Percentiles rank a stretch among this genome's conserved stretches.
These are phyloP conservation scores for Anas platyrhynchos DNA, from an alignment of 2,113 vertebrate genomes.

Conservation along the genomic window DNA sequence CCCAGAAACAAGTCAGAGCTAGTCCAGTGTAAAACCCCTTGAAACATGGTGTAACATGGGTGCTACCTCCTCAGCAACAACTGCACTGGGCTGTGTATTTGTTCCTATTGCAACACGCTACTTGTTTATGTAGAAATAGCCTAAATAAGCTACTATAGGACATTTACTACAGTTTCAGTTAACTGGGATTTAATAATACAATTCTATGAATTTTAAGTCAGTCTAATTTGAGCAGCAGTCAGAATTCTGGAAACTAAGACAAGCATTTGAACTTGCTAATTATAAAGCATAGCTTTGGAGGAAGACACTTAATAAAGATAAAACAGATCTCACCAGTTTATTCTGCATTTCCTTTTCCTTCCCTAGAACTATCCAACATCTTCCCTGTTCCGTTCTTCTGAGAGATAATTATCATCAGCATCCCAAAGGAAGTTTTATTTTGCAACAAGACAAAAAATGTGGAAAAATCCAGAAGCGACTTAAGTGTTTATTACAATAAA, in stretches of 20 bases:
- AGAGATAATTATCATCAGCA: neutral
- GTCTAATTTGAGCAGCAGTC: neutral
- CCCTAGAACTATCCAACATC: neutral
- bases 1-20: neutral
- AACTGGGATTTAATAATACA: neutral
- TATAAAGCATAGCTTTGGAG: neutral
- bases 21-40: neutral
- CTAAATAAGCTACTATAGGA: neutral
- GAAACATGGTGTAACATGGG: neutral
- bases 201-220: neutral
- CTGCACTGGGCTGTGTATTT: neutral
- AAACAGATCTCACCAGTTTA: neutral
- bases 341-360: neutral
- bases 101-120: neutral
- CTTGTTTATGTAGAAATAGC: neutral
- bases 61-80: neutral
- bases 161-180: neutral
- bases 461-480: neutral
- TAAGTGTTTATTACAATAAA: neutral
- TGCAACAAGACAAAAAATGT: neutral
- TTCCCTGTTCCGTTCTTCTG: neutral
- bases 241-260: neutral
- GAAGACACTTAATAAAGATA: neutral
- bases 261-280: neutral
- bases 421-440: neutral